Evolutionary conservation across 2,888 invertebrate genomes (phyloP).

Genomic region (Caprella mutica): DNA sequence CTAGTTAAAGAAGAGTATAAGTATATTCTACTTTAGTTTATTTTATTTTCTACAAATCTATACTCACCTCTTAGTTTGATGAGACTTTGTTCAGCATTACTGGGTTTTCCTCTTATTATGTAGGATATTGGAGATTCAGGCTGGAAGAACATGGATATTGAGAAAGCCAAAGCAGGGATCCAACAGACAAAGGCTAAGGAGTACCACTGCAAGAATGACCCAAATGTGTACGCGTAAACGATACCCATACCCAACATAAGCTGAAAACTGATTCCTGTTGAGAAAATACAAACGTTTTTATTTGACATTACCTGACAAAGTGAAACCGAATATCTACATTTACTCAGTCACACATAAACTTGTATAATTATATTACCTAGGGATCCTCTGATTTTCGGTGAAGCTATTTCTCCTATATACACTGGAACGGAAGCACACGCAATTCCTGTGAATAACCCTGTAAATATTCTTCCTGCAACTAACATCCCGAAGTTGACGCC

Average conservation of each 20-base stretch:
- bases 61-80: slow-evolving; percentile 15
- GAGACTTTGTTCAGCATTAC: slow-evolving; percentile 2
- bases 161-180: slow-evolving; percentile 11
- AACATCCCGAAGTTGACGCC: not conserved
- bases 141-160: slow-evolving; percentile 10
- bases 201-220: slow-evolving; percentile 14
- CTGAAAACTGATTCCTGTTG: not conserved
- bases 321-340: too few species aligned
- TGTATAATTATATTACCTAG: too few species aligned
- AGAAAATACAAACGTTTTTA: too few species aligned
- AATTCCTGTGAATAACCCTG: not conserved
- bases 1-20: not conserved
- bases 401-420: slow-evolving; percentile 4
- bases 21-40: not conserved
- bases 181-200: slow-evolving; percentile 17
- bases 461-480: not conserved
- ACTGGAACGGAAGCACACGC: not conserved
- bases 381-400: not conserved
- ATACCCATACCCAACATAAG: slow-evolving; percentile 3
- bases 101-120: slow-evolving; percentile 7
- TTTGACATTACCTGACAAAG: too few species aligned
- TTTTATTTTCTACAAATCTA: slow-evolving; percentile 4
- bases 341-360: too few species aligned
- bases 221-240: slow-evolving; percentile 8
- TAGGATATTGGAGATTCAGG: slow-evolving; percentile 14